These are phyloP conservation scores for Tinamus guttatus DNA, from an alignment of 2,113 vertebrate species.

Conservation along the genomic window DNA sequence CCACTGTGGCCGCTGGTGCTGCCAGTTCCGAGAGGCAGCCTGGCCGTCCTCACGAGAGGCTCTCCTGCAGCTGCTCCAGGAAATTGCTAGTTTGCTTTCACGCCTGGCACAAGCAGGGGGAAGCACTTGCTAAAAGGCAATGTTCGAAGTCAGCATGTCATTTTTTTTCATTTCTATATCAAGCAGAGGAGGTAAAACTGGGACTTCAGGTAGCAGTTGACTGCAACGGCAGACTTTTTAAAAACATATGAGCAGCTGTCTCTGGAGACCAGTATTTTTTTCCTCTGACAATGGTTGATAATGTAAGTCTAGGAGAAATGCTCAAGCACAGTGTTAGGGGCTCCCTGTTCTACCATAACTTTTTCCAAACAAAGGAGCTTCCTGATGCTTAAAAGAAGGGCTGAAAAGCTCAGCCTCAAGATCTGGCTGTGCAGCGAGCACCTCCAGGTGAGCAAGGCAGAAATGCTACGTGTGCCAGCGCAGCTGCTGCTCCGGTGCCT, in stretches of 20 bases:
- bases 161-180: background rate
- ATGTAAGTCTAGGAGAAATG: background rate
- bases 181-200: background rate
- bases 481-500: background rate
- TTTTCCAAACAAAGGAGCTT: background rate
- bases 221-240: background rate
- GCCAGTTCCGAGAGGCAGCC: background rate
- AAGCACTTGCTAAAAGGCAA: background rate
- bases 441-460: background rate
- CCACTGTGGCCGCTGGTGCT: background rate
- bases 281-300: background rate
- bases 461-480: background rate
- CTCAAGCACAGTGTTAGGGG: rapidly evolving
- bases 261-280: background rate
- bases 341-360: background rate
- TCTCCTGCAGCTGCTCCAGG: background rate
- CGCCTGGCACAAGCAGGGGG: background rate
- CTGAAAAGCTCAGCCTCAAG: background rate
- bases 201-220: background rate
- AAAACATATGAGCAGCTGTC: background rate
- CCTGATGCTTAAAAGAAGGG: background rate
- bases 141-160: background rate
- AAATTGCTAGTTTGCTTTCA: background rate
- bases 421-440: background rate
- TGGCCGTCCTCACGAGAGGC: background rate